Evolutionary conservation across 2,113 vertebrate genomes (phyloP), one percentile per base, ranked within the genome.

Genomic region (Rhynchomys soricoides): DNA sequence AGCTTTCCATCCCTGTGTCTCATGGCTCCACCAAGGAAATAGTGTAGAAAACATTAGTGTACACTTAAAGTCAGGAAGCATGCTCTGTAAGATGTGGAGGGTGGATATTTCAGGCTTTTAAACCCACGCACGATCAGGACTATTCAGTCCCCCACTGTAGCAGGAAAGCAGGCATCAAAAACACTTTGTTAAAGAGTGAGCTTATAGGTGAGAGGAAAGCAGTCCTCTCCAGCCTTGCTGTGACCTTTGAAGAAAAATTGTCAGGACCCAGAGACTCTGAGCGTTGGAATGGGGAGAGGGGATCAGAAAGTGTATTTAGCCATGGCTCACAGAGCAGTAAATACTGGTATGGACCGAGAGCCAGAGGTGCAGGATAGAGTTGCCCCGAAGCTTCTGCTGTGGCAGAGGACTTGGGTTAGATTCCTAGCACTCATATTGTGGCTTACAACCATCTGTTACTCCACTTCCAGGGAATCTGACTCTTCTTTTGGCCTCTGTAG

Each of bases 341-440:
- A 48, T 5, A 0, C 9, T 66, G 17, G 29, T 43, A 29, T 1
- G 2, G 2, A 22, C 26, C 31, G 83, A 66, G 2, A 1, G 24
- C 7, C 40, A 64, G 82, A 31, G 81, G 26, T 45, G 26, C 22
- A 57, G 52, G 31, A 81, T 5, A 3, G 64, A 85, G 40, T 45
- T 85, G 17, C 26, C 45, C 40, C 1, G 82, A 85, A 66, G 24
- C 24, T 34, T 85, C 59, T 66, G 40, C 40, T 86, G 1, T 66
- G 59, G 16, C 26, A 66, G 83, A 86, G 83, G 59, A 66, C 43
- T 43, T 13, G 5, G 43, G 62, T 37, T 86, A 45, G 43, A 48
- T 21, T 86, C 43, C 17, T 29, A 66, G 43, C 5, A 66, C 17
- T 5, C 37, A 34, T 43, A 86, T 7, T 34, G 59, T 48, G 83